phyloP scores from a whole-genome alignment of 2,888 invertebrate genomes.

The Synanthedon formicaeformis region DNA sequence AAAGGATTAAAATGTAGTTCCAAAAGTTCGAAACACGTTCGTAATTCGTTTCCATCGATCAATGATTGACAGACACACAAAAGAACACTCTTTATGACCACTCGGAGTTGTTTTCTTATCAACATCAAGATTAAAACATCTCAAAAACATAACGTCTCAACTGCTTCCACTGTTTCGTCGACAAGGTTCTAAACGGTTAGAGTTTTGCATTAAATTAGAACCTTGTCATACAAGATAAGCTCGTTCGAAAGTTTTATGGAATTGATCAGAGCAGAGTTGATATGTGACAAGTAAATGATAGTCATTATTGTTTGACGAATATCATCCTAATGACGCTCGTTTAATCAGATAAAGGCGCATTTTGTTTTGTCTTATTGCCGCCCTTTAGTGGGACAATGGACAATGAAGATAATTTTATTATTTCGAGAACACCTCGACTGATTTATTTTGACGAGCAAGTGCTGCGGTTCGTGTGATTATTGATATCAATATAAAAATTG shows the following conservation, averaged over 20 bases:
- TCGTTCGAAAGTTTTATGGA: background rate
- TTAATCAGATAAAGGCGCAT: slow-evolving; percentile 29
- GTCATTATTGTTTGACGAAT: slow-evolving; percentile 34
- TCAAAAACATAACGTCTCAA: slow-evolving; percentile 9
- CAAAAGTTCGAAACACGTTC: no score
- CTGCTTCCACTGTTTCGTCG: slow-evolving; percentile 9
- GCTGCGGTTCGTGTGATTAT: no score
- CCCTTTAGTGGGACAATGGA: slow-evolving; percentile 30
- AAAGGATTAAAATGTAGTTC: no score
- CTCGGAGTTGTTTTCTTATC: slow-evolving; percentile 5
- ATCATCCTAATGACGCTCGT: slow-evolving; percentile 33
- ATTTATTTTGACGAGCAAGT: no score
- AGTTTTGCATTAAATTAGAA: slow-evolving; percentile 4
- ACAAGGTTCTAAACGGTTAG: slow-evolving; percentile 13
- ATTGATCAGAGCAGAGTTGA: slow-evolving; percentile 7
- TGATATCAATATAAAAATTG: no score
- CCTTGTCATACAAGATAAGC: slow-evolving; percentile 6
- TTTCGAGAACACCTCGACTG: background rate
- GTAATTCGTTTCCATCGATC: slow-evolving; percentile 5
- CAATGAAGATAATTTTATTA: slow-evolving; percentile 8
- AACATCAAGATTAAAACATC: slow-evolving; percentile 3
- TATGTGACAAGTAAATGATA: slow-evolving; percentile 38
- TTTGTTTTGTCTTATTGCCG: slow-evolving; percentile 27
- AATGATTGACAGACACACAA: slow-evolving; percentile 10
- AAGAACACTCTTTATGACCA: slow-evolving; percentile 13